A percentile compares a stretch with the other conserved stretches of the same genome.
Conservation (phyloP, 2,113 vertebrate genomes). For the Raja brachyura region DNA sequence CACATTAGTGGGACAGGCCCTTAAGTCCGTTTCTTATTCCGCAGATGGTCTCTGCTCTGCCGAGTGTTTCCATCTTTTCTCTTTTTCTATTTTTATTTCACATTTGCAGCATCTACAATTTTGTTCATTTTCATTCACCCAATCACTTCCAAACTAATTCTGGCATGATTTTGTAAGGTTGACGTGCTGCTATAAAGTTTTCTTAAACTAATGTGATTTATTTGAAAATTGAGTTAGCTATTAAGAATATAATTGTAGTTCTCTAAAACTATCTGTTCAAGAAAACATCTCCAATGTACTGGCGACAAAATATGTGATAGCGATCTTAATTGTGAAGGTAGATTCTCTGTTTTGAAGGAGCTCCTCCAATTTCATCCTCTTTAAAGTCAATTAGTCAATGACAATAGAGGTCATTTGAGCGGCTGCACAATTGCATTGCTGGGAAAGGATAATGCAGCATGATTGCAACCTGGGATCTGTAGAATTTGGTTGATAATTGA, state of each 20-base stretch:
- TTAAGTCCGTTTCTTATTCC: too few species aligned
- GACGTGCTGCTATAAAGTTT: not conserved
- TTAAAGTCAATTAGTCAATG: not conserved
- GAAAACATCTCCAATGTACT: not conserved
- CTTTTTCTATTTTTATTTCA: too few species aligned
- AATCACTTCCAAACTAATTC: too few species aligned
- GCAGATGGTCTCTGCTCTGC: too few species aligned
- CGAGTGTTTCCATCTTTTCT: too few species aligned
- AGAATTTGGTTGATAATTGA: not conserved
- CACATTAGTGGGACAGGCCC: too few species aligned
- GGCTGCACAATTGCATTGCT: not conserved
- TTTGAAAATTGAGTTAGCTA: not conserved
- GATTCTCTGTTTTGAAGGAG: not conserved
- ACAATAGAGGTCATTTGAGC: too few species aligned
- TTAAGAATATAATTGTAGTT: not conserved
- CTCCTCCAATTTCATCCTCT: not conserved
- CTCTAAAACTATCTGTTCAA: not conserved
- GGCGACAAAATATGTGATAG: not conserved
- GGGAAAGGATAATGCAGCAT: not conserved
- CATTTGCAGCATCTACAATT: too few species aligned
- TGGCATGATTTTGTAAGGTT: not conserved
- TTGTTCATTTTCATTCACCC: too few species aligned
- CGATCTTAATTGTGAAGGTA: too few species aligned
- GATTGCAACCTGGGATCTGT: not conserved
- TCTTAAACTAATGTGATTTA: not conserved